Base-by-base conservation (phyloP, 2,113 vertebrate genomes). In the Ornithorhynchus anatinus region DNA sequence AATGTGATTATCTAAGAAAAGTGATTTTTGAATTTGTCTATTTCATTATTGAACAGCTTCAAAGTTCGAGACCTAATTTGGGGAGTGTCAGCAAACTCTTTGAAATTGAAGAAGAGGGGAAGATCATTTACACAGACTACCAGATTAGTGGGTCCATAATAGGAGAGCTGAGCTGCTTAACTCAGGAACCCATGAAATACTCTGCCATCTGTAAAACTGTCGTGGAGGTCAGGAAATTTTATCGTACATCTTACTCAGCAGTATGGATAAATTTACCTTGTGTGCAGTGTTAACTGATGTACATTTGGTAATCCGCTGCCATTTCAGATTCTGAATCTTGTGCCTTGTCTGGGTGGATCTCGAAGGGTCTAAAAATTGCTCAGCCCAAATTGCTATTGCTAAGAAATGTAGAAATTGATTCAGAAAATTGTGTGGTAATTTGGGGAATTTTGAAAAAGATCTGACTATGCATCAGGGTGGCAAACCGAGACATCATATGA, bases 121-220 rank as follows among this genome's bases (percentile, higher is more conserved):
- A 35, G 7, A 23, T 58, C 39, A 7, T 27, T 27, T 42, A 80
- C 36, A 76, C 48, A 39, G 77, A 84, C 33, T 92, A 85, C 59
- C 1, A 66, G 32, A 35, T 79, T 75, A 87, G 70, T 16, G 86
- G 84, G 4, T 77, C 79, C 73, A 81, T 77, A 68, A 79, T 84
- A 75, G 86, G 75, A 75, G 91, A 92, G 43, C 4, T 92, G 50
- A 92, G 90, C 63, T 89, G 76, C 16, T 57, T 91, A 60, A 81
- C 68, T 6, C 72, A 87, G 35, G 22, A 86, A 65, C 80, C 75
- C 48, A 87, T 84, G 74, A 72, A 86, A 64, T 83, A 73, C 31
- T 72, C 71, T 39, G 70, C 85, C 56, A 83, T 48, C 47, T 86
- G 72, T 48, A 56, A 83, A 81, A 91, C 85, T 23, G 75, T 86